Evolutionary conservation across 2,888 invertebrate species (phyloP).

Genomic region (Listrodromus nycthemerus): DNA sequence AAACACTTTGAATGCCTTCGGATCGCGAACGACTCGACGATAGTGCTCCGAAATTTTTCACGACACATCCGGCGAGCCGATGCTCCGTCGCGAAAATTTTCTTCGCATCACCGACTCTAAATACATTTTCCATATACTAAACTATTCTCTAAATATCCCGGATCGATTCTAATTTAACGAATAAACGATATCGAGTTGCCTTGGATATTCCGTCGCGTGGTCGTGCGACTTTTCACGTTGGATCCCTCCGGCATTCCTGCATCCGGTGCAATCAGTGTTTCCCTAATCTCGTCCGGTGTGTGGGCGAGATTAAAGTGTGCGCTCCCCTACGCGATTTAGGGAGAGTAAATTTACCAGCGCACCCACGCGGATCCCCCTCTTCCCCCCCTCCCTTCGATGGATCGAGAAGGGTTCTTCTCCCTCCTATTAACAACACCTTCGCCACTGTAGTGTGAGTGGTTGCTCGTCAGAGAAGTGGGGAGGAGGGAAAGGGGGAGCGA

Average conservation of each 20-base stretch:
- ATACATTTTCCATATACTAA: background rate
- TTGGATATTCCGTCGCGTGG: background rate
- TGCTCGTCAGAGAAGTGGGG: background rate
- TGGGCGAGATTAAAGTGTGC: conserved; percentile 35
- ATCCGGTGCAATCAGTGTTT: conserved; percentile 35
- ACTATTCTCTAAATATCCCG: background rate
- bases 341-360: conserved; percentile 56
- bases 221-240: background rate
- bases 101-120: no score
- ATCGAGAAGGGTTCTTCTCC: conserved; percentile 30
- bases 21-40: background rate
- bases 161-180: background rate
- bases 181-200: background rate
- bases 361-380: conserved; percentile 47
- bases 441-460: conserved; percentile 33
- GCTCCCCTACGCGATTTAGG: conserved; percentile 49
- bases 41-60: background rate
- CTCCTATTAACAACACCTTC: conserved; percentile 44
- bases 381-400: conserved; percentile 43
- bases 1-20: background rate
- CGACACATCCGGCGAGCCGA: background rate
- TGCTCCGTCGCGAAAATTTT: background rate
- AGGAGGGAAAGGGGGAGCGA: conserved; percentile 35
- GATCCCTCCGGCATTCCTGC: background rate
- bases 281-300: conserved; percentile 35